Conservation (phyloP, 30 jellyfish, hydroid and myxozoan genomes). For the Hydractinia symbiolongicarpus region DNA sequence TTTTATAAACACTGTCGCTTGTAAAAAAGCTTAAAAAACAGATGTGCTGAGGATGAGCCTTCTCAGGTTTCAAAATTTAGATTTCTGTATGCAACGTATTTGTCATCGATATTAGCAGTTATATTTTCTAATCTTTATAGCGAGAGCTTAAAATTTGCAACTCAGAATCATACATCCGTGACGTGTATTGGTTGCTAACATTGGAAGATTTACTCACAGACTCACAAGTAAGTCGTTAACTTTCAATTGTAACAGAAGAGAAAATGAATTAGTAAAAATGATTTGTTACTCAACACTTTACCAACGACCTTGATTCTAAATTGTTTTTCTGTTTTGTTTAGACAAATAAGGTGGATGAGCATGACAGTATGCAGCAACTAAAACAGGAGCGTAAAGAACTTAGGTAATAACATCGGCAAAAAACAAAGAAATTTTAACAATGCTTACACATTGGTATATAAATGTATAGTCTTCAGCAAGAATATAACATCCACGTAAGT, state of each 20-base stretch:
- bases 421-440: too few species aligned
- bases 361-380: not conserved
- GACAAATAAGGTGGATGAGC: not conserved
- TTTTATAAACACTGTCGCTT: too few species aligned
- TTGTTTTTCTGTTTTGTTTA: not conserved
- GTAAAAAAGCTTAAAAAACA: too few species aligned
- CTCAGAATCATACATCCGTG: constrained; percentile 55
- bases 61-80: too few species aligned
- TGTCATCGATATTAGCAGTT: too few species aligned
- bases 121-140: constrained; percentile 20
- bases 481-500: too few species aligned
- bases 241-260: not conserved
- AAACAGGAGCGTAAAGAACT: too few species aligned
- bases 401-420: too few species aligned
- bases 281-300: not conserved
- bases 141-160: constrained; percentile 73
- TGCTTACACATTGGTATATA: too few species aligned
- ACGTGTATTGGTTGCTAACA: constrained; percentile 68
- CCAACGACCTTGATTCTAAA: not conserved
- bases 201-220: constrained; percentile 69
- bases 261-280: not conserved
- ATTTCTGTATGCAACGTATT: too few species aligned
- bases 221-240: constrained; percentile 56
- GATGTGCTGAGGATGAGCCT: too few species aligned
- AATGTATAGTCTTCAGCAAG: too few species aligned